Percentiles rank a stretch among this genome's conserved stretches.
These are phyloP conservation scores for Platichthys flesus DNA, from an alignment of 2,113 vertebrate genomes.

Conservation along the genomic window DNA sequence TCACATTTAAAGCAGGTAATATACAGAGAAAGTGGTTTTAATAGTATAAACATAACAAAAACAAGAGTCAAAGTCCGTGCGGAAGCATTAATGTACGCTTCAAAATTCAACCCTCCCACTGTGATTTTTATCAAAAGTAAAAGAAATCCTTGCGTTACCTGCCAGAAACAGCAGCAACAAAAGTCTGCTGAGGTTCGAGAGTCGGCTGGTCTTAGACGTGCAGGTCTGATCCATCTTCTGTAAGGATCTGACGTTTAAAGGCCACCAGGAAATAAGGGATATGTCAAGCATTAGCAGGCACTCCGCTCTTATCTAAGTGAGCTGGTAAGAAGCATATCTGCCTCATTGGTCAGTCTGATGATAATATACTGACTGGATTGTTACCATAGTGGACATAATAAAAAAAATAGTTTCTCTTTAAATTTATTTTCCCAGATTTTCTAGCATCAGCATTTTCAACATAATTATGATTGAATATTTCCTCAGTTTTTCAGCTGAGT, in stretches of 20 bases:
- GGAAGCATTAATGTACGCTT: neutral
- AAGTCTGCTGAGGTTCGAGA: conserved; percentile 7
- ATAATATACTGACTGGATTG: neutral
- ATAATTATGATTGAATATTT: neutral
- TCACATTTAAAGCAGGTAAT: neutral
- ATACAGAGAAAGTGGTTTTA: neutral
- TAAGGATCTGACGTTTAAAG: neutral
- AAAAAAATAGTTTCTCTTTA: neutral
- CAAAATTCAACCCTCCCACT: neutral
- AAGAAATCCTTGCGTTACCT: conserved; percentile 38
- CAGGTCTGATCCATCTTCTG: conserved; percentile 44
- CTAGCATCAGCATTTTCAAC: neutral
- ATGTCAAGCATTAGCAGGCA: conserved; percentile 2
- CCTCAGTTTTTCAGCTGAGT: no score
- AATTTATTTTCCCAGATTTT: neutral
- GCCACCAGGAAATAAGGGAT: conserved; percentile 18
- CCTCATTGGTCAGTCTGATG: conserved; percentile 16
- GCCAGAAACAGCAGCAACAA: conserved; percentile 39
- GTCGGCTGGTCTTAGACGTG: neutral
- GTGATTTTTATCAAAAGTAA: neutral
- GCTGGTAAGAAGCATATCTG: conserved; percentile 6
- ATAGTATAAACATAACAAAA: neutral
- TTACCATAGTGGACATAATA: no score
- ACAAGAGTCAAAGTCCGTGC: neutral
- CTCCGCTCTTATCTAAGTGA: conserved; percentile 42